Evolutionary conservation across 1,140 invertebrate genomes (phyloP).

Genomic region (Drosophila nasuta): DNA sequence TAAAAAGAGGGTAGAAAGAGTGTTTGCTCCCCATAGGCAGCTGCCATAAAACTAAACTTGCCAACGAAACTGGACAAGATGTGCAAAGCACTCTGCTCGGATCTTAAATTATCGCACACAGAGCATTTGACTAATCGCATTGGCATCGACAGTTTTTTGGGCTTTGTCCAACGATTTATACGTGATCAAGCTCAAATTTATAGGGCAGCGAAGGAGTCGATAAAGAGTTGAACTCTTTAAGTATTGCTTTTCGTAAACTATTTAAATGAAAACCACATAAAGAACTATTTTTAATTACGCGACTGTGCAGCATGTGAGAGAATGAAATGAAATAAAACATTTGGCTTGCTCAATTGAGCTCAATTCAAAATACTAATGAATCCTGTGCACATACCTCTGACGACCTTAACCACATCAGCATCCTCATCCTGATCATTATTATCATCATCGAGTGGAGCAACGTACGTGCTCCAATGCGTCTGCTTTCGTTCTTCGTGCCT

Average conservation of each 20-base stretch:
- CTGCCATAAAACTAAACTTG: conserved; percentile 23
- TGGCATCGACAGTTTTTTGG: background rate
- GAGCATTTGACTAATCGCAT: conserved; percentile 18
- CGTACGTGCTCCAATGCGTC: conserved; percentile 15
- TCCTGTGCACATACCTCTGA: conserved; percentile 6
- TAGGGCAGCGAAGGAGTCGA: too few species aligned
- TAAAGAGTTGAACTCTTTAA: too few species aligned
- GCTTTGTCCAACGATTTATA: background rate
- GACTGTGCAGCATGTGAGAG: background rate
- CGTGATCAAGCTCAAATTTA: too few species aligned
- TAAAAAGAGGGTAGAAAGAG: background rate
- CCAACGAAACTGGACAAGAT: conserved; percentile 10
- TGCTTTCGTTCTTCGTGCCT: background rate
- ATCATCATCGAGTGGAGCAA: conserved; percentile 18
- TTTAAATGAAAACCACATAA: background rate
- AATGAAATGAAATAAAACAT: conserved; percentile 6
- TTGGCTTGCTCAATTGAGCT: conserved; percentile 9
- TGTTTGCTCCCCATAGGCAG: background rate
- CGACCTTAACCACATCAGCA: background rate
- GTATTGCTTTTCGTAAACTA: too few species aligned
- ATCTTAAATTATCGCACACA: conserved; percentile 3
- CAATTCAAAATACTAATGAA: conserved; percentile 24
- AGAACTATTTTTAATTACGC: conserved; percentile 5
- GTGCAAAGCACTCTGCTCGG: background rate
- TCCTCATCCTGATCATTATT: conserved; percentile 1